A percentile compares a stretch with the other conserved stretches of the same genome.
Evolutionary conservation across 1,140 invertebrate genomes (phyloP).

Genomic region (Eurosta solidaginis): DNA sequence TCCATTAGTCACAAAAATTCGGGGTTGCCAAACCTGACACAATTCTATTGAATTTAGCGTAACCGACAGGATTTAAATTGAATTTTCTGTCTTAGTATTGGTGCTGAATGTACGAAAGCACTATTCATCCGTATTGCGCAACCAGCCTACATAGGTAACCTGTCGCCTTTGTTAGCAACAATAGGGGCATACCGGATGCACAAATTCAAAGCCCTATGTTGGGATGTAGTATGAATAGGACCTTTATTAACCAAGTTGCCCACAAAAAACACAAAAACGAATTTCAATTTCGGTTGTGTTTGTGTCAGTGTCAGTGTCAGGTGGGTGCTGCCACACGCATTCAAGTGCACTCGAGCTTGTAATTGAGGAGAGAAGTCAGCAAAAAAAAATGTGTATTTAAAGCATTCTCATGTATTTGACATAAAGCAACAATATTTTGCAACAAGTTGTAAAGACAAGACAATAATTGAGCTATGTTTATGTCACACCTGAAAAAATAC

Average conservation of each 20-base stretch:
- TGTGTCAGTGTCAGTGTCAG: constrained; percentile 1
- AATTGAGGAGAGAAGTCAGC: constrained; percentile 3
- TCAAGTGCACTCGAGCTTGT: constrained; percentile 8
- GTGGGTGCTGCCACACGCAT: constrained; percentile 13
- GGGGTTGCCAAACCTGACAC: no score
- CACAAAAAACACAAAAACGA: no score
- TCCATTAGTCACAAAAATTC: no score
- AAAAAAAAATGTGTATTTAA: constrained; percentile 22
- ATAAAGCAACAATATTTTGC: background rate
- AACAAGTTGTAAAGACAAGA: background rate
- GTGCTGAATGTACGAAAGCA: background rate
- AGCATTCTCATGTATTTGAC: background rate
- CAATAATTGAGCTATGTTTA: background rate
- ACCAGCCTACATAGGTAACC: background rate
- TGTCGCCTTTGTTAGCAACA: background rate
- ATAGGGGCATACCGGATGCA: background rate
- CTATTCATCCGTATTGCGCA: background rate
- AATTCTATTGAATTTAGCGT: no score
- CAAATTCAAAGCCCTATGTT: no score
- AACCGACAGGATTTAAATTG: background rate
- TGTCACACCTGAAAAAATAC: background rate
- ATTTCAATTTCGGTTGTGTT: no score
- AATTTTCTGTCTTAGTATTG: background rate
- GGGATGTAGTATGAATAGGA: no score
- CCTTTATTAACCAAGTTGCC: no score